A percentile compares a stretch with the other conserved stretches of the same genome.
Evolutionary conservation across 2,113 vertebrate genomes (phyloP).

Genomic region (Phoenicopterus ruber): DNA sequence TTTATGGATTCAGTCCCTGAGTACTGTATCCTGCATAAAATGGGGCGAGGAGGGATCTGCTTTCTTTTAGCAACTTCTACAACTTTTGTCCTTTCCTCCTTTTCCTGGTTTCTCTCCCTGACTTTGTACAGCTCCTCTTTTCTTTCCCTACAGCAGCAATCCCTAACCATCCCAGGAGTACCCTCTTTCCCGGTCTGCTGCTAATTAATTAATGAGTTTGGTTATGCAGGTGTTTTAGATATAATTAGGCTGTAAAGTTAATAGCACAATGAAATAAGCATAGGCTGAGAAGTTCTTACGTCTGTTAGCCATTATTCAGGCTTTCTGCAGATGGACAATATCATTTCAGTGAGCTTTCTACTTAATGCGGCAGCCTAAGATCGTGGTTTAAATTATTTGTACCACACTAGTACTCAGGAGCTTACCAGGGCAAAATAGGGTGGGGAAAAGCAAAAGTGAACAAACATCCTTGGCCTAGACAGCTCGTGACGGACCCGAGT

Average conservation of each 20-base stretch:
- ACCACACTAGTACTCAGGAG: not conserved
- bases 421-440: not conserved
- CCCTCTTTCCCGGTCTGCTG: not conserved
- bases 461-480: not conserved
- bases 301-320: not conserved
- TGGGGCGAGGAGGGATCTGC: not conserved
- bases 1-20: not conserved
- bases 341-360: not conserved
- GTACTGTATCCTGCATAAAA: not conserved
- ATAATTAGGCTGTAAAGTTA: slow-evolving; percentile 33
- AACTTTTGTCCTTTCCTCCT: not conserved
- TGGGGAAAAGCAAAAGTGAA: not conserved
- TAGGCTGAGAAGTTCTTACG: not conserved
- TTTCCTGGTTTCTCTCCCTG: not conserved
- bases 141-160: not conserved
- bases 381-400: not conserved
- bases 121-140: not conserved
- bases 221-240: slow-evolving; percentile 14
- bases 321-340: not conserved
- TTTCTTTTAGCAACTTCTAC: not conserved
- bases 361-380: not conserved
- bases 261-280: not conserved
- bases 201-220: slow-evolving; percentile 43
- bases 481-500: not conserved
- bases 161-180: not conserved